phyloP scores from a whole-genome alignment of 2,888 invertebrate genomes.

The Oxyteleia sp. region DNA sequence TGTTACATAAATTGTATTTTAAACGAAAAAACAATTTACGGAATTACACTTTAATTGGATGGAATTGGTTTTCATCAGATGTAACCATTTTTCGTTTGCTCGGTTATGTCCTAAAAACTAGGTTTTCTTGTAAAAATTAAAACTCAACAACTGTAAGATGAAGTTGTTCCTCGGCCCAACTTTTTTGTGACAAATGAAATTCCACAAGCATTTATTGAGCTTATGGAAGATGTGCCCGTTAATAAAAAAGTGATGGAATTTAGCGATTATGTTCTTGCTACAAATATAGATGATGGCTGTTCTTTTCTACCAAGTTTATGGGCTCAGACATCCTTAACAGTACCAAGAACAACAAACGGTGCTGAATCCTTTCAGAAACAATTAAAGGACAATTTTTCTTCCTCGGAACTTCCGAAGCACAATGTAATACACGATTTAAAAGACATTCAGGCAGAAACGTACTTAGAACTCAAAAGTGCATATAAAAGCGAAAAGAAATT shows the following conservation, averaged over 20 bases:
- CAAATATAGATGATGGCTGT: slow-evolving; percentile 30
- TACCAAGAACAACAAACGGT: slow-evolving; percentile 27
- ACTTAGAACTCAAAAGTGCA: too few relatives aligned
- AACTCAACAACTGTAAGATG: too few relatives aligned
- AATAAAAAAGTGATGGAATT: slow-evolving; percentile 25
- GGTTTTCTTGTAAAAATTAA: too few relatives aligned
- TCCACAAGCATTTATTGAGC: slow-evolving; percentile 37
- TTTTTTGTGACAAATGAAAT: slow-evolving; percentile 19
- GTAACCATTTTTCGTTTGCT: too few relatives aligned
- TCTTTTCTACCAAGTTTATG: slow-evolving; percentile 14
- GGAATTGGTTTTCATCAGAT: too few relatives aligned
- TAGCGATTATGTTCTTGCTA: slow-evolving; percentile 24
- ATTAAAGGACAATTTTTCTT: slow-evolving; percentile 38
- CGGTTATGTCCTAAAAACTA: too few relatives aligned
- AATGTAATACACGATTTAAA: too few relatives aligned
- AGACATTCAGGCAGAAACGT: too few relatives aligned
- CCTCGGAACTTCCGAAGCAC: background rate
- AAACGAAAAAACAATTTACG: too few relatives aligned
- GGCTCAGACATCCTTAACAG: slow-evolving; percentile 1
- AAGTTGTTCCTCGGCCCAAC: slow-evolving; percentile 31
- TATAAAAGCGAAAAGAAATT: too few relatives aligned
- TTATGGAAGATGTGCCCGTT: slow-evolving; percentile 23
- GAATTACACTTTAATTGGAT: too few relatives aligned
- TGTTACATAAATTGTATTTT: too few relatives aligned
- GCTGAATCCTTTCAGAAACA: slow-evolving; percentile 34